A percentile compares a stretch with the other conserved stretches of the same genome.
These are phyloP conservation scores for Eupeodes latifasciatus DNA, from an alignment of 2,888 invertebrate species.

Conservation along the genomic window DNA sequence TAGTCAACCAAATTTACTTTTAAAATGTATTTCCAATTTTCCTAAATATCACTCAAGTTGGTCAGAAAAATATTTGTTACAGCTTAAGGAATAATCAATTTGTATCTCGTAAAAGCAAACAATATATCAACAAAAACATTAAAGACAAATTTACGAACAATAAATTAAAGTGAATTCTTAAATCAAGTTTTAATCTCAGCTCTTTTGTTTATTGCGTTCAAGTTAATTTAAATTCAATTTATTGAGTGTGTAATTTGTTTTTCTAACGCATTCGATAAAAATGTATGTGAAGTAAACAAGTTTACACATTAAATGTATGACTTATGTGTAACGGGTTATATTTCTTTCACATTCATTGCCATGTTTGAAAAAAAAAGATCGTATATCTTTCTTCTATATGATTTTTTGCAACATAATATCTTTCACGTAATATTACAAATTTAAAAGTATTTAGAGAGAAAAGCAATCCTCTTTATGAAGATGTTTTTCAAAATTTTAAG, in stretches of 20 bases:
- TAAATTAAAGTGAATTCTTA: conserved; percentile 22
- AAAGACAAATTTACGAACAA: neutral
- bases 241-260: conserved; percentile 7
- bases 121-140: neutral
- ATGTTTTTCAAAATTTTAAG: neutral
- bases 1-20: too few relatives aligned
- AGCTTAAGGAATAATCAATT: too few relatives aligned
- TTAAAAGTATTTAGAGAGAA: neutral
- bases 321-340: conserved; percentile 2
- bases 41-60: too few relatives aligned
- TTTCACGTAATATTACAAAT: neutral
- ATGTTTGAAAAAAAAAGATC: neutral
- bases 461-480: neutral
- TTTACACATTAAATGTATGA: conserved; percentile 3
- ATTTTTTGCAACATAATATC: neutral
- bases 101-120: neutral
- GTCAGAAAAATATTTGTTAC: too few relatives aligned
- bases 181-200: conserved; percentile 37
- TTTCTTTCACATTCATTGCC: conserved; percentile 14
- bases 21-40: too few relatives aligned
- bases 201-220: conserved; percentile 26
- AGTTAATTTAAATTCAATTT: neutral
- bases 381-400: neutral
- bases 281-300: neutral
- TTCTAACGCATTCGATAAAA: too few relatives aligned